These are phyloP conservation scores for Aporophyla lueneburgensis DNA, from an alignment of 2,888 invertebrate genomes.

Conservation along the genomic window DNA sequence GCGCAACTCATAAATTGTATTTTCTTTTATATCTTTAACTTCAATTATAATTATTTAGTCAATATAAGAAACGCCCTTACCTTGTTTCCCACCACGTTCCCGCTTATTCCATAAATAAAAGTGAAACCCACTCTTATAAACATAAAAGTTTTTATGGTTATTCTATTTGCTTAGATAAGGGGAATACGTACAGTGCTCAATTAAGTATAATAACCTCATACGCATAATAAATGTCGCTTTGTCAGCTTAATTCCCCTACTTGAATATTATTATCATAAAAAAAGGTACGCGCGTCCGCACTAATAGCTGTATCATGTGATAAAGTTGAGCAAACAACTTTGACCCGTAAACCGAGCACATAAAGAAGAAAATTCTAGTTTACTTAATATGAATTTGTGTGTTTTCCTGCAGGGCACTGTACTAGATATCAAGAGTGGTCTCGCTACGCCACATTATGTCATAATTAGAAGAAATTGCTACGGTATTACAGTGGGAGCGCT, in stretches of 20 bases:
- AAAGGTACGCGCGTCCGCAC: constrained; percentile 63
- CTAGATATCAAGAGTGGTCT: constrained; percentile 63
- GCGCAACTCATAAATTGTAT: constrained; percentile 2
- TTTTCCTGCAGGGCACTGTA: constrained; percentile 53
- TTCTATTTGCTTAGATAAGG: constrained; percentile 37
- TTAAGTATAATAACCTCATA: constrained; percentile 59
- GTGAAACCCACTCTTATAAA: not conserved
- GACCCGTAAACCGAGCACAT: constrained; percentile 44
- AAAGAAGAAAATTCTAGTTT: constrained; percentile 50
- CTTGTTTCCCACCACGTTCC: not conserved
- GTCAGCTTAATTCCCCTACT: constrained; percentile 63
- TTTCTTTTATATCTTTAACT: not conserved
- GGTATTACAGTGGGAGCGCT: constrained; percentile 57
- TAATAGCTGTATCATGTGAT: constrained; percentile 57
- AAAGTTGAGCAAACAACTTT: constrained; percentile 45
- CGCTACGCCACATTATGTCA: constrained; percentile 61
- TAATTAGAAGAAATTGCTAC: constrained; percentile 69
- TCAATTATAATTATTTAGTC: not conserved
- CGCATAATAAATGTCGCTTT: constrained; percentile 61
- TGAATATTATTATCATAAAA: constrained; percentile 70
- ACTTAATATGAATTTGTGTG: constrained; percentile 50
- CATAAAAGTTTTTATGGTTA: constrained; percentile 24
- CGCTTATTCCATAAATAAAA: not conserved
- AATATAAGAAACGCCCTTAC: not conserved
- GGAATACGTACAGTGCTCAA: constrained; percentile 32